These are phyloP conservation scores for Chrysochloris asiatica DNA, from an alignment of 2,113 vertebrate species.

Conservation along the genomic window DNA sequence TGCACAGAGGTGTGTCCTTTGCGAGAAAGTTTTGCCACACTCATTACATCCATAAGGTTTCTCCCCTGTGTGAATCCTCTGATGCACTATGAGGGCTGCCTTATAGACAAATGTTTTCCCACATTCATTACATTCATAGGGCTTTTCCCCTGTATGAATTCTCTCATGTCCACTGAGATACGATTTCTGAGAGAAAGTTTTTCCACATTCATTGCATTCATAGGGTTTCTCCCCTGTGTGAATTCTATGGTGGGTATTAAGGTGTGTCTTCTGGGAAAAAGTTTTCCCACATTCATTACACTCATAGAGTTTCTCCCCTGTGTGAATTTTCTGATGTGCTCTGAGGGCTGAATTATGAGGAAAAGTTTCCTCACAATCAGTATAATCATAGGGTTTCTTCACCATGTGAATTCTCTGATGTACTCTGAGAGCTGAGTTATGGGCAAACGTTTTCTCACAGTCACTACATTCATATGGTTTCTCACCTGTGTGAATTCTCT, in stretches of 20 bases:
- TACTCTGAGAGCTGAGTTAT: neutral
- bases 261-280: too few relatives aligned
- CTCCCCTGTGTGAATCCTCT: too few relatives aligned
- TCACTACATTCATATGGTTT: slow-evolving; percentile 14
- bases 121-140: slow-evolving; percentile 39
- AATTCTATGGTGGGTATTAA: too few relatives aligned
- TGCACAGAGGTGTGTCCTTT: slow-evolving; percentile 15
- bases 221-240: too few relatives aligned
- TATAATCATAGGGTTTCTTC: slow-evolving; percentile 14
- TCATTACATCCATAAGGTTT: too few relatives aligned
- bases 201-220: too few relatives aligned
- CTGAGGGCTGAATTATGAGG: slow-evolving; percentile 9
- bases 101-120: slow-evolving; percentile 39
- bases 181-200: too few relatives aligned
- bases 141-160: too few relatives aligned
- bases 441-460: slow-evolving; percentile 13
- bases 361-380: slow-evolving; percentile 18
- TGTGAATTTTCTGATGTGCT: slow-evolving; percentile 33
- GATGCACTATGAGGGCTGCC: neutral
- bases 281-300: too few relatives aligned
- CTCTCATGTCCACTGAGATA: too few relatives aligned
- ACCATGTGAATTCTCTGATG: slow-evolving; percentile 25
- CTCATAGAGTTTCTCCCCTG: too few relatives aligned
- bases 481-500: too few relatives aligned
- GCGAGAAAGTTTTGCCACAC: slow-evolving; percentile 39